A percentile compares a stretch with the other conserved stretches of the same genome.
These are phyloP conservation scores for Zootoca vivipara DNA, from an alignment of 2,113 vertebrate genomes.

Conservation along the genomic window DNA sequence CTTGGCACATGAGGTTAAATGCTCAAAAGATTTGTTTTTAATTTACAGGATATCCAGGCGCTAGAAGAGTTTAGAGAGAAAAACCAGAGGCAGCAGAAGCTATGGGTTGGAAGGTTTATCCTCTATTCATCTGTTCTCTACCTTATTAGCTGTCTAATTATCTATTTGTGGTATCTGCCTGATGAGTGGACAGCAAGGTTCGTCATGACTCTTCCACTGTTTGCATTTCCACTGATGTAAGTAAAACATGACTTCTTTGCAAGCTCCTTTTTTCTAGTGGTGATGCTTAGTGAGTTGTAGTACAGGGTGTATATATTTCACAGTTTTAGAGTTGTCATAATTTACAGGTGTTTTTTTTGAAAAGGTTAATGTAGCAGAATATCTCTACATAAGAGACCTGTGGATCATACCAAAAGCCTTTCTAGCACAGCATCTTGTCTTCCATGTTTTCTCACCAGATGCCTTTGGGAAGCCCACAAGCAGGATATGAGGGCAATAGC, in stretches of 20 bases:
- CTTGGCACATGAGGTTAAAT: neutral
- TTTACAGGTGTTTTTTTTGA: constrained; percentile 39
- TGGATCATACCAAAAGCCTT: neutral
- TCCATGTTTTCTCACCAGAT: too few relatives aligned
- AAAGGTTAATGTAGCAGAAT: neutral
- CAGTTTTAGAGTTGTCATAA: constrained; percentile 42
- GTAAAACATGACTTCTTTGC: constrained; percentile 65
- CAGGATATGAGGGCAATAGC: neutral
- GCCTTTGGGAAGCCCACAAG: neutral
- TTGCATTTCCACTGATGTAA: constrained; percentile 95
- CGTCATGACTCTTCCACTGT: constrained; percentile 86
- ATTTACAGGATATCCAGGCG: constrained; percentile 87
- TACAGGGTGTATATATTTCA: constrained; percentile 39
- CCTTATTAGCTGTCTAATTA: constrained; percentile 84
- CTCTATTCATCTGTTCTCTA: constrained; percentile 90
- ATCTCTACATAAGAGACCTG: neutral
- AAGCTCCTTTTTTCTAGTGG: constrained; percentile 39
- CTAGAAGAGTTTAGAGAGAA: constrained; percentile 94
- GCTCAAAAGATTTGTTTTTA: constrained; percentile 36
- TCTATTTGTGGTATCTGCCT: constrained; percentile 95
- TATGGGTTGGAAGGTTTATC: constrained; percentile 92
- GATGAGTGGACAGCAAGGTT: constrained; percentile 88
- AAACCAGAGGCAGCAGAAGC: constrained; percentile 92
- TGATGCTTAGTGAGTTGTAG: constrained; percentile 35
- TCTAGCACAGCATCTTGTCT: neutral